Evolutionary conservation across 2,797 vertebrate genomes (phyloP), one percentile per base, ranked within the genome.

Genomic region (Hirundo rustica): DNA sequence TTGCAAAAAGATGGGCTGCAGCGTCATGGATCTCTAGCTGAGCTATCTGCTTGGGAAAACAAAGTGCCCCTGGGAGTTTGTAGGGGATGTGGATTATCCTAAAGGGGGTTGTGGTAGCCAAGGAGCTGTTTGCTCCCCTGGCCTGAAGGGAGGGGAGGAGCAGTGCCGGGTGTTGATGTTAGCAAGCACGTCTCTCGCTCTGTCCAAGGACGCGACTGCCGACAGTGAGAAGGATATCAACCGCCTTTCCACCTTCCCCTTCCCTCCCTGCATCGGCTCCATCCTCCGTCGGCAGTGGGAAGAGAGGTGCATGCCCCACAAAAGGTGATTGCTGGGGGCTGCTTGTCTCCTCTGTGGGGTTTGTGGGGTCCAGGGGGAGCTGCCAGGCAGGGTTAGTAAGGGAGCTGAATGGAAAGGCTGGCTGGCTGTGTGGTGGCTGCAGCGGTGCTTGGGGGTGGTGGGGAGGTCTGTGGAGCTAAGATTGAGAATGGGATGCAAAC

Each of bases 161-260:
- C 50, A 40, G 25, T 86, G 61, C 67, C 74, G 60, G 47, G 19
- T 62, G 25, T 13, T 79, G 72, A 20, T 76, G 53, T 77, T 71
- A 84, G 34, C 45, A 60, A 47, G 27, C 17, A 2, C 54, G 25
- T 95, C 38, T 42, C 25, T 89, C 53, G 7, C 34, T 93, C 15
- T 45, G 77, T 79, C 58, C 90, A 96, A 96, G 98, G 97, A 98
- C 4, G 95, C 98, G 97, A 96, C 97, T 73, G 97, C 98, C 0
- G 98, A 98, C 85, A 98, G 96, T 2, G 99, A 99, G 95, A 99
- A 99, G 97, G 99, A 99, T 77, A 99, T 99, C 96, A 99, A 99
- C 91, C 98, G 99, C 4, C 98, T 99, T 36, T 99, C 99, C 68
- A 99, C 98, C 8, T 99, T 99, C 82, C 98, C 99, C 18, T 99